A percentile compares a stretch with the other conserved stretches of the same genome.
These are phyloP conservation scores for Melipona beecheii DNA, from an alignment of 2,888 invertebrate species.

Conservation along the genomic window DNA sequence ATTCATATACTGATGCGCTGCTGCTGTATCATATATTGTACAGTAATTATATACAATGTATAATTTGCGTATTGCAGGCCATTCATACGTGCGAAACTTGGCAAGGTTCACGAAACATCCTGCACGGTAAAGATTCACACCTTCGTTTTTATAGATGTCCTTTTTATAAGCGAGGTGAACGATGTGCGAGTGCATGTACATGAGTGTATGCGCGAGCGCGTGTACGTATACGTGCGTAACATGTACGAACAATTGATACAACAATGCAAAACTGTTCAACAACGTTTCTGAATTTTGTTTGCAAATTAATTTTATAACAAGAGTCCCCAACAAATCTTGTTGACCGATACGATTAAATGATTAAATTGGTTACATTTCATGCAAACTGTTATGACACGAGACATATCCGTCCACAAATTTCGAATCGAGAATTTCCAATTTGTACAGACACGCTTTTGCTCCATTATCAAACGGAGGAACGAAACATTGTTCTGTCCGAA, in stretches of 20 bases:
- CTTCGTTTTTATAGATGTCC: slow-evolving; percentile 26
- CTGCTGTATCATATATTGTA: not conserved
- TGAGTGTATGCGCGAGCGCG: not conserved
- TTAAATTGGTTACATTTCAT: not conserved
- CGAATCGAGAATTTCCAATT: slow-evolving; percentile 20
- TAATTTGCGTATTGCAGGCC: slow-evolving; percentile 88
- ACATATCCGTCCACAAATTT: slow-evolving; percentile 4
- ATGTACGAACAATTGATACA: not conserved
- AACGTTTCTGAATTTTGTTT: not conserved
- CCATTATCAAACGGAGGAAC: slow-evolving; percentile 28
- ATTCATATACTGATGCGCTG: not conserved
- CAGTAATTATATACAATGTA: not conserved
- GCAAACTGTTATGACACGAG: not conserved
- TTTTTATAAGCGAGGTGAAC: not conserved
- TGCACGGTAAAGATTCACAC: slow-evolving; percentile 92
- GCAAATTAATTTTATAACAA: not conserved
- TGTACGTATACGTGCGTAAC: not conserved
- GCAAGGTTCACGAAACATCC: slow-evolving; percentile 98
- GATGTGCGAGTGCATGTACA: not conserved
- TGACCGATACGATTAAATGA: not conserved
- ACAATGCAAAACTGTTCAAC: not conserved
- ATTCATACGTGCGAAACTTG: slow-evolving; percentile 97
- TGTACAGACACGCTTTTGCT: slow-evolving; percentile 26
- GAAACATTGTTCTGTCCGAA: slow-evolving; percentile 26
- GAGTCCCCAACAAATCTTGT: not conserved